phyloP scores from a whole-genome alignment of 2,797 vertebrate species.

The Darevskia nairensis region DNA sequence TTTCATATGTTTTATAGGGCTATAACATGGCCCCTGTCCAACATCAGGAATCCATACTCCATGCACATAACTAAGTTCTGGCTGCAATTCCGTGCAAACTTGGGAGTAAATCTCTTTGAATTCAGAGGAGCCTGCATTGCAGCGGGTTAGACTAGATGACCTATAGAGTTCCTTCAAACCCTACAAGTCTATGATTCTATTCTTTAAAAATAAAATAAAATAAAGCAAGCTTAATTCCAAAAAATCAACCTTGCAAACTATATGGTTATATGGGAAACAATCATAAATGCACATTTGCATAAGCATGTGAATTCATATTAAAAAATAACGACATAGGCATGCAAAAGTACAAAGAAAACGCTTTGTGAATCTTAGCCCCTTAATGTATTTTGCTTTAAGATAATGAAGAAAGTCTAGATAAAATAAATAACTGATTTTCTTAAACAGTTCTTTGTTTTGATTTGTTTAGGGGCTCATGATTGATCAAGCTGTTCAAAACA shows the following conservation, averaged over 20 bases:
- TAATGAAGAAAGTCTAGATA: background rate
- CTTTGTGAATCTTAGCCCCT: background rate
- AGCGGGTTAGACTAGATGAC: too few species aligned
- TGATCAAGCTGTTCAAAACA: background rate
- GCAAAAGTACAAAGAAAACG: background rate
- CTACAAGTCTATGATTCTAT: too few species aligned
- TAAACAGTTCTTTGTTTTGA: slow-evolving; percentile 17
- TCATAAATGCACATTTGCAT: background rate
- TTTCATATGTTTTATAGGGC: background rate
- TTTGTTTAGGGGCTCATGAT: background rate
- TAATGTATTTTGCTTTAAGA: background rate
- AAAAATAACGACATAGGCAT: background rate
- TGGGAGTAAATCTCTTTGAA: background rate
- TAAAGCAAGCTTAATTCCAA: background rate
- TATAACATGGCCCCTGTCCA: background rate
- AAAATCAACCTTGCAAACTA: background rate
- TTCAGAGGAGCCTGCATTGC: background rate
- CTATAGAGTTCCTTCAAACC: too few species aligned
- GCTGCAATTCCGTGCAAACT: background rate
- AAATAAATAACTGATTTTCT: slow-evolving; percentile 17
- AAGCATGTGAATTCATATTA: background rate
- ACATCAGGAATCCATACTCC: background rate
- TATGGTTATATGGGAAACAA: background rate
- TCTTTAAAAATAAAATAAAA: too few species aligned
- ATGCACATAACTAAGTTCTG: background rate